These are phyloP conservation scores for Linhomoeus sp. DNA, from an alignment of 2,888 invertebrate species.

Conservation along the genomic window DNA sequence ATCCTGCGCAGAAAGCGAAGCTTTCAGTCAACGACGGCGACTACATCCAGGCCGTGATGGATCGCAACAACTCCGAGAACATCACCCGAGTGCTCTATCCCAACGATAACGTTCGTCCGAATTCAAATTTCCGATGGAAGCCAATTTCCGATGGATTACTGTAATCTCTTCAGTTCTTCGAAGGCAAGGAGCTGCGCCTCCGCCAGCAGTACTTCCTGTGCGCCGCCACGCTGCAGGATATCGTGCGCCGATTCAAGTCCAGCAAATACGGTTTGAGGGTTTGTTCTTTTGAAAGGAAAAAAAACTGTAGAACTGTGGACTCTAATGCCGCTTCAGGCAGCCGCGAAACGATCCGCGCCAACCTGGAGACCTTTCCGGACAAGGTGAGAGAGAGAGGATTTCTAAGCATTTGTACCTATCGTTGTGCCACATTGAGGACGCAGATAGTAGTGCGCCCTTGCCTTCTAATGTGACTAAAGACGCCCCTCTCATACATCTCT, in stretches of 20 bases:
- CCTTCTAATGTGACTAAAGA: no score
- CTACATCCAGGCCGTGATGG: slow-evolving; percentile 94
- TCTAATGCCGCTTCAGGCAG: no score
- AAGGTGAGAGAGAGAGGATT: slow-evolving; percentile 38
- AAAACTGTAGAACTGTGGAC: no score
- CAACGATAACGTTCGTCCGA: slow-evolving; percentile 57
- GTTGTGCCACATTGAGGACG: no score
- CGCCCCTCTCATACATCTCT: no score
- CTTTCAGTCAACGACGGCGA: slow-evolving; percentile 81
- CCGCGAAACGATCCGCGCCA: slow-evolving; percentile 57
- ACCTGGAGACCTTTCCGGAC: slow-evolving; percentile 69
- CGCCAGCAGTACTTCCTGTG: slow-evolving; percentile 99
- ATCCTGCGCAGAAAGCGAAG: no score
- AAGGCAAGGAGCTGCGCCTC: slow-evolving; percentile 88
- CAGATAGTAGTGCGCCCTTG: no score
- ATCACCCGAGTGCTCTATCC: slow-evolving; percentile 92
- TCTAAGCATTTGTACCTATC: no score
- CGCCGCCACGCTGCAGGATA: slow-evolving; percentile 87
- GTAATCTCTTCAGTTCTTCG: slow-evolving; percentile 56
- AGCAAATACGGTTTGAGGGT: slow-evolving; percentile 85
- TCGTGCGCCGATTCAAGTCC: slow-evolving; percentile 81
- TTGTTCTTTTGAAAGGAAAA: no score
- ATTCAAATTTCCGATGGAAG: background rate
- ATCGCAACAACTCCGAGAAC: slow-evolving; percentile 91
- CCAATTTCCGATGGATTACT: background rate